Evolutionary conservation across 2,113 vertebrate species (phyloP).

Genomic region (Alethe diademata): DNA sequence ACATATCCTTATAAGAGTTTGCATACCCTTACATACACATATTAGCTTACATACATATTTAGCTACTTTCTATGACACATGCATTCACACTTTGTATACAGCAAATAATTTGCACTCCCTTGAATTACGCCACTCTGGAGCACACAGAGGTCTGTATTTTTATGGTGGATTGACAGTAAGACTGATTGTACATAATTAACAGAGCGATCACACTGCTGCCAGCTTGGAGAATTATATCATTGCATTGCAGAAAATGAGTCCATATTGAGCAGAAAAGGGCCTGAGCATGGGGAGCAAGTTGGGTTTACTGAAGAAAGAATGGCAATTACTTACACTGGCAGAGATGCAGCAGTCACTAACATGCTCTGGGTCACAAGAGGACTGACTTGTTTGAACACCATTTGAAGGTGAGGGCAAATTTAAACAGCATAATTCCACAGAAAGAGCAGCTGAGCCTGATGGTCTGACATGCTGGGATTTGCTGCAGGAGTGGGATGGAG

Average conservation of each 20-base stretch:
- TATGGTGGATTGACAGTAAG: background rate
- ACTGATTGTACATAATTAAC: slow-evolving; percentile 12
- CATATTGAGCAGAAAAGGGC: background rate
- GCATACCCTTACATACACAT: background rate
- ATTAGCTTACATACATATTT: background rate
- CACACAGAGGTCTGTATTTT: background rate
- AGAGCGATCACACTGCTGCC: background rate
- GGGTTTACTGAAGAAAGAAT: background rate
- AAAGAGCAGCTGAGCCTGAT: background rate
- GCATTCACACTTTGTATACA: background rate
- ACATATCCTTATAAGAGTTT: background rate
- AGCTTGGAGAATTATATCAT: background rate
- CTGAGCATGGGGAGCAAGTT: background rate
- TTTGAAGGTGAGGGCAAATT: background rate
- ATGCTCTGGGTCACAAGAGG: background rate
- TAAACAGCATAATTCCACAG: background rate
- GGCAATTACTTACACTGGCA: background rate
- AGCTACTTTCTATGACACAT: background rate
- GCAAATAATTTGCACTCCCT: background rate
- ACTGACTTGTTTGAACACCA: background rate
- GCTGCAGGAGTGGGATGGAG: background rate
- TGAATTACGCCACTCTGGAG: background rate
- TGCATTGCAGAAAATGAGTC: background rate
- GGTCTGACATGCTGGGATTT: background rate
- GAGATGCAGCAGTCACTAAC: background rate